Conservation (phyloP, 1,140 invertebrate species). For the Drosophila simulans region DNA sequence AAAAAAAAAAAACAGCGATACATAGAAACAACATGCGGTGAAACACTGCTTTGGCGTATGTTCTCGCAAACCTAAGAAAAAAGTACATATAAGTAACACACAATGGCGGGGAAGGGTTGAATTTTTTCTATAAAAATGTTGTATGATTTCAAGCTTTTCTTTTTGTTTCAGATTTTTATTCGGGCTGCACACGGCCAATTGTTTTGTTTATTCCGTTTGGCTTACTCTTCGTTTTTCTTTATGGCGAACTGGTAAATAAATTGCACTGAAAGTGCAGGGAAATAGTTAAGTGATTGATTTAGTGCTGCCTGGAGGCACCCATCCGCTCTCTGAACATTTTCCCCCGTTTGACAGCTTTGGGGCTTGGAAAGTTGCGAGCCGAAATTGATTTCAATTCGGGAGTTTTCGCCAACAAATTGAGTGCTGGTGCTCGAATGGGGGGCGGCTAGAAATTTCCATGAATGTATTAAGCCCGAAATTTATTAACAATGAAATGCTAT, state of each 20-base stretch:
- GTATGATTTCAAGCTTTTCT: conserved; percentile 7
- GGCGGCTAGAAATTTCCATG: conserved; percentile 22
- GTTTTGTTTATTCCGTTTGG: conserved; percentile 53
- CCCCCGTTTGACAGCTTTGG: conserved; percentile 32
- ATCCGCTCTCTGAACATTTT: conserved; percentile 6
- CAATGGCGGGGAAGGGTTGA: conserved; percentile 14
- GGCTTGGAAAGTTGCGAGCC: conserved; percentile 38
- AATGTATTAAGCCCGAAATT: conserved; percentile 43
- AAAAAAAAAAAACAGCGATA: conserved; percentile 5
- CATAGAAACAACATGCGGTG: conserved; percentile 27
- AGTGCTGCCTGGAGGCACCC: conserved; percentile 37
- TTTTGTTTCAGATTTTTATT: conserved; percentile 26
- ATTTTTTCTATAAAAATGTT: conserved; percentile 23
- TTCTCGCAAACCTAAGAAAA: conserved; percentile 33
- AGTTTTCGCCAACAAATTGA: conserved; percentile 22
- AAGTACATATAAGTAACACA: conserved; percentile 12
- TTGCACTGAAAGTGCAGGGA: conserved; percentile 41
- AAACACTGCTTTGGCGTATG: conserved; percentile 56
- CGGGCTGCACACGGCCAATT: conserved; percentile 33
- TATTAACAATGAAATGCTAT: conserved; percentile 37
- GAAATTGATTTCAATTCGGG: conserved; percentile 60
- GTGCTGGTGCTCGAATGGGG: not conserved
- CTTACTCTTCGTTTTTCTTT: conserved; percentile 31
- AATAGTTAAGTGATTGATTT: conserved; percentile 75
- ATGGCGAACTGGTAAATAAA: conserved; percentile 31